Evolutionary conservation across 1,140 invertebrate species (phyloP), one percentile per base, ranked within the genome.

Genomic region (Physella acuta): DNA sequence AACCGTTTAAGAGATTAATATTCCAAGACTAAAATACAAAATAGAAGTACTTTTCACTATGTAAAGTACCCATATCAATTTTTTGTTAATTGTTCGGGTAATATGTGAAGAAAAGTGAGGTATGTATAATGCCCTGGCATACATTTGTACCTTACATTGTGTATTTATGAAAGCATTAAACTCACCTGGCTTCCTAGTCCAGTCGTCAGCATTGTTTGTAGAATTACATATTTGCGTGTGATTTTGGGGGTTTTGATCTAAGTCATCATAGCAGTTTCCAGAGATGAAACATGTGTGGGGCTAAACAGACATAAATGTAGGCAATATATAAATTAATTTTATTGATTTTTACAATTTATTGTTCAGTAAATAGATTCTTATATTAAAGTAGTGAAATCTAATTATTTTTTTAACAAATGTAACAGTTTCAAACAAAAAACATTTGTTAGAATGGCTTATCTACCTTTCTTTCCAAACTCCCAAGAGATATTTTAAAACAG

Each of bases 231-330:
- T 56, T 39, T 73, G 66, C 14, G 74, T 72, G 28, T 73, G 59
- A 61, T 78, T 71, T 5, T 60, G 34, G 17, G 74, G 71, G 67
- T 78, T 81, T 26, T 58, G 49, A 51, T 71, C 60, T 28, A 68
- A 61, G 36, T 75, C 56, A n/a, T 39, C 11, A 49, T 73, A 79
- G 56, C 79, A 81, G 20, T 61, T 53, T 1, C 70, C 72, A 34
- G 76, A 70, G 49, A 81, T 80, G 58, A 76, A 70, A 70, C 80
- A 81, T 0, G 71, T 76, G 59, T 76, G 49, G 26, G 30, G 28
- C 79, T 60, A 16, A 72, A 39, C 26, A 37, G 30, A 64, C 17
- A 60, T 17, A 52, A 53, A 44, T 20, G n/a, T n/a, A n/a, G n/a
- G n/a, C n/a, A n/a, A n/a, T n/a, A n/a, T n/a, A n/a, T n/a, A n/a